These are phyloP conservation scores for Listrodromus nycthemerus DNA, from an alignment of 2,888 invertebrate species.

Conservation along the genomic window DNA sequence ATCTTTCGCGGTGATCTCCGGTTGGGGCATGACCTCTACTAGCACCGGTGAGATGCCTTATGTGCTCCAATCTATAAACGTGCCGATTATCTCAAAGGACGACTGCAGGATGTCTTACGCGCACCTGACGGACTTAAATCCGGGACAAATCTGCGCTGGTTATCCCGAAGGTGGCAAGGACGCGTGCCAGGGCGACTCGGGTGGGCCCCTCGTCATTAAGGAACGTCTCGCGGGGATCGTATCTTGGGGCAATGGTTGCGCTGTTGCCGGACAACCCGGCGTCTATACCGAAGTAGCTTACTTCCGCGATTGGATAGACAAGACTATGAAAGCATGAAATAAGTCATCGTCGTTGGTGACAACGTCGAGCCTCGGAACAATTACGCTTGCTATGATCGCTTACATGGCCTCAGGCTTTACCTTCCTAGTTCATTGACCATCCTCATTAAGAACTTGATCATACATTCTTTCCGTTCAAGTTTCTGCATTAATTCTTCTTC, in stretches of 20 bases:
- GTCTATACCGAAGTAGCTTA: conserved; percentile 85
- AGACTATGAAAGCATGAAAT: conserved; percentile 15
- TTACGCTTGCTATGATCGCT: conserved; percentile 7
- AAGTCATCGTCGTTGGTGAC: conserved; percentile 12
- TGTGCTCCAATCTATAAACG: conserved; percentile 85
- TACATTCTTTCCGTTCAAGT: background rate
- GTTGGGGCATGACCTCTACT: conserved; percentile 73
- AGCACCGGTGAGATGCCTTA: conserved; percentile 57
- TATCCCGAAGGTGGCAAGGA: conserved; percentile 86
- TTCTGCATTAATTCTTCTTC: background rate
- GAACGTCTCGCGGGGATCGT: conserved; percentile 75
- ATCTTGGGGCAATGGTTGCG: conserved; percentile 86
- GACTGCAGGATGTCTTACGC: conserved; percentile 85
- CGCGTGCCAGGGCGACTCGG: conserved; percentile 79
- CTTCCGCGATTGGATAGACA: conserved; percentile 83
- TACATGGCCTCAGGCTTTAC: background rate
- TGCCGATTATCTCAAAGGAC: conserved; percentile 86
- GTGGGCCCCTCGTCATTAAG: conserved; percentile 75
- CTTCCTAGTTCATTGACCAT: background rate
- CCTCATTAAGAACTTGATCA: conserved; percentile 5
- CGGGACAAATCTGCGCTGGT: conserved; percentile 87
- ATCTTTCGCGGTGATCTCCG: conserved; percentile 67
- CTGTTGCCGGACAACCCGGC: conserved; percentile 83
- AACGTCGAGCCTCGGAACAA: conserved; percentile 2
- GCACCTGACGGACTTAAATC: conserved; percentile 65